These are phyloP conservation scores for Oncorhynchus keta DNA, from an alignment of 2,113 vertebrate species.

Conservation along the genomic window DNA sequence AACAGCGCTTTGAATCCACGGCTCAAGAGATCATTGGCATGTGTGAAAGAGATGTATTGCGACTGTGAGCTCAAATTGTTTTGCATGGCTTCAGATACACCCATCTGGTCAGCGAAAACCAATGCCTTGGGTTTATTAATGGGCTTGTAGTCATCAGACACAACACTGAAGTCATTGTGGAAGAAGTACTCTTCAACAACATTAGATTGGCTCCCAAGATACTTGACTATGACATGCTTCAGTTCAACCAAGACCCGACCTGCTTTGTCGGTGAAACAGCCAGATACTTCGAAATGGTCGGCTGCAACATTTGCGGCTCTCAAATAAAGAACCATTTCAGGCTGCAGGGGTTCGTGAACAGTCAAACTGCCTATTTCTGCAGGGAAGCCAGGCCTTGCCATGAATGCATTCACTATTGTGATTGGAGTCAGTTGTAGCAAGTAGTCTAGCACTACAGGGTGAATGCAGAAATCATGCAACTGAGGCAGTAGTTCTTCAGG, in stretches of 20 bases:
- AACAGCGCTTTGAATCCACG: slow-evolving; percentile 46
- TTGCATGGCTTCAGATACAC: slow-evolving; percentile 71
- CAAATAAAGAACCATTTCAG: slow-evolving; percentile 82
- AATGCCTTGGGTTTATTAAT: slow-evolving; percentile 61
- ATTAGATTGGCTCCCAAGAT: slow-evolving; percentile 54
- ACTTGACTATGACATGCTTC: slow-evolving; percentile 70
- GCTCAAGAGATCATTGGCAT: slow-evolving; percentile 55
- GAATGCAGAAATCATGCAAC: slow-evolving; percentile 78
- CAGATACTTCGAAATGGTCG: slow-evolving; percentile 78
- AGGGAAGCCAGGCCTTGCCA: slow-evolving; percentile 71
- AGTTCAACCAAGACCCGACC: slow-evolving; percentile 79
- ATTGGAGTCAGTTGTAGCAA: slow-evolving; percentile 77
- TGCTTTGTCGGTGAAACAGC: slow-evolving; percentile 77
- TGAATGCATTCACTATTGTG: slow-evolving; percentile 48
- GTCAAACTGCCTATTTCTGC: slow-evolving; percentile 77
- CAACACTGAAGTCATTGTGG: slow-evolving; percentile 71
- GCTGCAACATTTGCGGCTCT: slow-evolving; percentile 63
- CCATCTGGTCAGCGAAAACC: slow-evolving; percentile 77
- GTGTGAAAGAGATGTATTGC: slow-evolving; percentile 60
- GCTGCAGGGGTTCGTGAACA: slow-evolving; percentile 74
- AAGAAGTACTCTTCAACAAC: slow-evolving; percentile 78
- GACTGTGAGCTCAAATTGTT: slow-evolving; percentile 71
- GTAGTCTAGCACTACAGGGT: slow-evolving; percentile 82
- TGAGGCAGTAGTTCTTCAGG: slow-evolving; percentile 61
- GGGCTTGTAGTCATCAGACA: slow-evolving; percentile 25